phyloP scores from a whole-genome alignment of 1,140 invertebrate genomes.

The Bombus waltoni region DNA sequence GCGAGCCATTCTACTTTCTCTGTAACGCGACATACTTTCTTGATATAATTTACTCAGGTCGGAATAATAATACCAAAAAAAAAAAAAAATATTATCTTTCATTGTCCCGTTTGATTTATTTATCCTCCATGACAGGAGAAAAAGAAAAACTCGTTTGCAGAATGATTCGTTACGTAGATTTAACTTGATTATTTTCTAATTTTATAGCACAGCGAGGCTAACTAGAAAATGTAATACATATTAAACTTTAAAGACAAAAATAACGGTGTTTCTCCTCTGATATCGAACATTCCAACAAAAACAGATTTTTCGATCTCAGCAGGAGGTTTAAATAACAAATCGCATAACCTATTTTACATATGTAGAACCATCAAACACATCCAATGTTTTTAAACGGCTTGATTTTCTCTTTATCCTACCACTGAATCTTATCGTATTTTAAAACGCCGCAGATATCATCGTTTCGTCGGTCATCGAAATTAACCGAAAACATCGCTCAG shows the following conservation, averaged over 20 bases:
- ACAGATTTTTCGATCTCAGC: not conserved
- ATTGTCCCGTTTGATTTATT: too few relatives aligned
- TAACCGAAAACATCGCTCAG: not conserved
- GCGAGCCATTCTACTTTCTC: conserved; percentile 47
- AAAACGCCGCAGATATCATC: not conserved
- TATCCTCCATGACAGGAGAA: too few relatives aligned
- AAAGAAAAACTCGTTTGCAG: too few relatives aligned
- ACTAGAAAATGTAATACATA: not conserved
- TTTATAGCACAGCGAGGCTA: not conserved
- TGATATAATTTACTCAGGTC: conserved; percentile 10
- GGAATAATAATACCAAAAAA: not conserved
- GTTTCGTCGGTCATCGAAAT: not conserved
- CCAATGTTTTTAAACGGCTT: not conserved
- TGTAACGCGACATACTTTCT: conserved; percentile 48
- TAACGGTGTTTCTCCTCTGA: not conserved
- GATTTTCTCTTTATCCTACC: not conserved
- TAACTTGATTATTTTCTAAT: not conserved
- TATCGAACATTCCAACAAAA: not conserved
- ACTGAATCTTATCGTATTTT: not conserved
- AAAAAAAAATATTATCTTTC: too few relatives aligned
- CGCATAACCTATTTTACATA: not conserved
- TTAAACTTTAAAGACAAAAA: not conserved
- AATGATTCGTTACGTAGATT: too few relatives aligned
- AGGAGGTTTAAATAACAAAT: not conserved
- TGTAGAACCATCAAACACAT: not conserved